Conservation (phyloP, 1,140 invertebrate genomes). For the Cyphomyrmex costatus region DNA sequence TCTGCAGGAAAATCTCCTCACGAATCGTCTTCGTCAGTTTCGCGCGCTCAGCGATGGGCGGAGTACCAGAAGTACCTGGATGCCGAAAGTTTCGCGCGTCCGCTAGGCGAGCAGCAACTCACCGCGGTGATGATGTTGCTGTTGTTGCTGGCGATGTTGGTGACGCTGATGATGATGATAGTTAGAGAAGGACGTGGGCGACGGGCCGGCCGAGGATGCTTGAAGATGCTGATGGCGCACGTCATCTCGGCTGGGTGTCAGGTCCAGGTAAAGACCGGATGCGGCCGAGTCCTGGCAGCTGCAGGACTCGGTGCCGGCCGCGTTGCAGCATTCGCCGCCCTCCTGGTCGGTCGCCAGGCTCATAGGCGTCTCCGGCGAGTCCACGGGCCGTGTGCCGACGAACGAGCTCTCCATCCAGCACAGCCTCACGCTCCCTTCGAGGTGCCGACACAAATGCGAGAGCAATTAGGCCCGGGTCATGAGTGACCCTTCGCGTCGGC, state of each 20-base stretch:
- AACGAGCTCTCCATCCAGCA: conserved; percentile 97
- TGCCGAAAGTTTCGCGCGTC: conserved; percentile 70
- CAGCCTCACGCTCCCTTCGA: conserved; percentile 86
- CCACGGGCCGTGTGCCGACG: conserved; percentile 93
- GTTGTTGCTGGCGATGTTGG: conserved; percentile 75
- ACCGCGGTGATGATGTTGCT: conserved; percentile 88
- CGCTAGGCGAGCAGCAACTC: conserved; percentile 88
- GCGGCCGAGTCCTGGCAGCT: conserved; percentile 82
- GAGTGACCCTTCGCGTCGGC: conserved; percentile 2
- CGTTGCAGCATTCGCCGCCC: conserved; percentile 85
- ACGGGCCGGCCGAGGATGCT: conserved; percentile 66
- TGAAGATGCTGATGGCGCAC: conserved; percentile 73
- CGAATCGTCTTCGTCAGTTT: conserved; percentile 73
- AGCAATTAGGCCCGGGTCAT: conserved; percentile 50
- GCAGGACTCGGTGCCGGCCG: conserved; percentile 81
- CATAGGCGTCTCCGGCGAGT: conserved; percentile 93
- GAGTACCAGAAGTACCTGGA: conserved; percentile 32
- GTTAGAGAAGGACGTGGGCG: conserved; percentile 71
- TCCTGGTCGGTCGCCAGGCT: conserved; percentile 86
- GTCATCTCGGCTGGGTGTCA: conserved; percentile 81
- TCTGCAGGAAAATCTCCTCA: neutral
- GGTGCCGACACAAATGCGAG: conserved; percentile 61
- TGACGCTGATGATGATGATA: conserved; percentile 66
- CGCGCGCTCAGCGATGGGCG: neutral
- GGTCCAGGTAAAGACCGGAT: conserved; percentile 82